A percentile compares a stretch with the other conserved stretches of the same genome.
Conservation (phyloP, 2,113 vertebrate genomes). For the Morphnarchus princeps region DNA sequence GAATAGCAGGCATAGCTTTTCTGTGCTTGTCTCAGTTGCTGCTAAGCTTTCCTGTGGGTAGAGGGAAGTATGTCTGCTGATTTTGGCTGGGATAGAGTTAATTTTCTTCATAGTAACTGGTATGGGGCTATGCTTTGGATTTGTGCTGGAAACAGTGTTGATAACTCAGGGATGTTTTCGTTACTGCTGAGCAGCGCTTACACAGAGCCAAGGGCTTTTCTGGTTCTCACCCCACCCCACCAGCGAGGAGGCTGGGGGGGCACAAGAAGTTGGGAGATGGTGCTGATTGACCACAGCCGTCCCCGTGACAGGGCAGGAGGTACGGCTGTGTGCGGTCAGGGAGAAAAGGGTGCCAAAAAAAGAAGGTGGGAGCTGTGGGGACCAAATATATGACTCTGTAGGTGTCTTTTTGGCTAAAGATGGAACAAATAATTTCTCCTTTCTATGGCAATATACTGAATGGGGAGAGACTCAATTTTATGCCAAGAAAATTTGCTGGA, state of each 20-base stretch:
- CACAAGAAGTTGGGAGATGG: too few species aligned
- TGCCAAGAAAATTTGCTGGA: not conserved
- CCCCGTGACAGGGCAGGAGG: too few species aligned
- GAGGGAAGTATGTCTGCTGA: not conserved
- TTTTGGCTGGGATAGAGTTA: too few species aligned
- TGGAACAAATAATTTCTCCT: not conserved
- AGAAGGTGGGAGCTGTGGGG: not conserved
- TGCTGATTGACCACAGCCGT: too few species aligned
- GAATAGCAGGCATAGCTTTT: not conserved
- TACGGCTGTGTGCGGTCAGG: fast-evolving
- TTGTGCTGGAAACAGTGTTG: too few species aligned
- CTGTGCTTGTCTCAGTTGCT: not conserved
- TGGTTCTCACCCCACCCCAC: too few species aligned
- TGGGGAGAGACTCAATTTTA: not conserved
- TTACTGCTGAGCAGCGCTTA: too few species aligned
- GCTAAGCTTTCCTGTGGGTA: not conserved
- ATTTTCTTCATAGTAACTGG: too few species aligned
- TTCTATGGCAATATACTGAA: not conserved
- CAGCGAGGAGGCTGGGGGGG: too few species aligned
- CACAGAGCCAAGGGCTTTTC: too few species aligned
- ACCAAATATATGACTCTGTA: not conserved
- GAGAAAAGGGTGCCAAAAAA: not conserved
- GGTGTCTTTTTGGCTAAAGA: not conserved
- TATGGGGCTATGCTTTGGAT: too few species aligned
- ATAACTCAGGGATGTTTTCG: too few species aligned